Percentiles rank a stretch among this genome's conserved stretches.
These are phyloP conservation scores for Podarcis siculus DNA, from an alignment of 2,797 vertebrate genomes.

Conservation along the genomic window DNA sequence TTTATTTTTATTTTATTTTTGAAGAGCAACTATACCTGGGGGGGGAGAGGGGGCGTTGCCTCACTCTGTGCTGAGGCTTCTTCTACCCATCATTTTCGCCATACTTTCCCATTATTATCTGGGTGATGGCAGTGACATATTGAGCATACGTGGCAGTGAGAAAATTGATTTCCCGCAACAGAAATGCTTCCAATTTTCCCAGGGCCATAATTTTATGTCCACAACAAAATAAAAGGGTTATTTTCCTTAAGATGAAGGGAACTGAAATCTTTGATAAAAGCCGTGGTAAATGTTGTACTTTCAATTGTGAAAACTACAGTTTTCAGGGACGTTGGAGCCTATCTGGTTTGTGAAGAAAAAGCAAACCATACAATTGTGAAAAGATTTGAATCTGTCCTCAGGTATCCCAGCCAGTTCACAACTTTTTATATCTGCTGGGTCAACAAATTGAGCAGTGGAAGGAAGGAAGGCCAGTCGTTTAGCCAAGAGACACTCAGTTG, in stretches of 20 bases:
- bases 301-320: conserved; percentile 84
- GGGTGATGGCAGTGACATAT: conserved; percentile 88
- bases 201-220: conserved; percentile 98
- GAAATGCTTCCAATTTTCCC: conserved; percentile 98
- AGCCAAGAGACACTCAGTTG: too few relatives aligned
- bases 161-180: conserved; percentile 97
- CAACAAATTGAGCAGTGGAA: too few relatives aligned
- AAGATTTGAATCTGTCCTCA: conserved; percentile 55
- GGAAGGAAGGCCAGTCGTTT: too few relatives aligned
- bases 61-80: conserved; percentile 64
- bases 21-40: conserved; percentile 69
- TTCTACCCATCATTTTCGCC: conserved; percentile 83
- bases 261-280: conserved; percentile 94
- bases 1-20: conserved; percentile 29
- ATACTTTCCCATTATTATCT: conserved; percentile 87
- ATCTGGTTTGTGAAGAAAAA: conserved; percentile 61
- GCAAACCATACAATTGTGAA: conserved; percentile 38
- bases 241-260: conserved; percentile 91
- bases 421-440: background rate
- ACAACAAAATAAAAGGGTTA: conserved; percentile 99
- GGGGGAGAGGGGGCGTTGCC: conserved; percentile 76
- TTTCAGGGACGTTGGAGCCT: conserved; percentile 75
- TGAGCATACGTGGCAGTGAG: conserved; percentile 91
- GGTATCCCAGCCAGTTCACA: conserved; percentile 32
- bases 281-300: conserved; percentile 84